Conservation (phyloP, 2,888 invertebrate genomes). For the Drosophila borealis region DNA sequence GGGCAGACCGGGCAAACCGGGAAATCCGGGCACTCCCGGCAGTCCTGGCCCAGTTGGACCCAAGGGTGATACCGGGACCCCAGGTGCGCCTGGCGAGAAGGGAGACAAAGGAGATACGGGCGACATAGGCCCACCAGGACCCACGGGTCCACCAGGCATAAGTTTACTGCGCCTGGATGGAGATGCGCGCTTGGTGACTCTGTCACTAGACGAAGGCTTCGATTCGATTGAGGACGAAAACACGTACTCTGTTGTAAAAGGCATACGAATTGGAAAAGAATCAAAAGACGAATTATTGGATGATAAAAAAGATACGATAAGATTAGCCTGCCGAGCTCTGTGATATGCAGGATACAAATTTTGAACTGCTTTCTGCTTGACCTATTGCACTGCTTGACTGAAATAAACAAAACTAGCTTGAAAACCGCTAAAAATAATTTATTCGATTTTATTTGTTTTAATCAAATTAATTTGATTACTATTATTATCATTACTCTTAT, state of each 20-base stretch:
- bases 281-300: background rate
- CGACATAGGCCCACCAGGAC: background rate
- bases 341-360: background rate
- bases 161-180: background rate
- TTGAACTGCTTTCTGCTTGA: background rate
- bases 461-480: background rate
- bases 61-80: background rate
- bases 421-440: background rate
- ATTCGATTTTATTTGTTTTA: background rate
- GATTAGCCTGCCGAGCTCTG: background rate
- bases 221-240: background rate
- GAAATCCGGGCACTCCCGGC: constrained; percentile 2
- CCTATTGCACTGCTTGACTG: background rate
- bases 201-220: background rate
- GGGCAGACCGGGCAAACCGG: background rate
- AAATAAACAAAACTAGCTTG: background rate
- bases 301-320: background rate
- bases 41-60: background rate
- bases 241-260: background rate
- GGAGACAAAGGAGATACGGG: background rate
- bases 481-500: background rate
- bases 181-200: background rate
- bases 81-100: background rate
- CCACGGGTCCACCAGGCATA: background rate
- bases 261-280: background rate